A percentile compares a stretch with the other conserved stretches of the same genome.
phyloP scores from a whole-genome alignment of 2,113 vertebrate genomes.

The Aptenodytes forsteri region DNA sequence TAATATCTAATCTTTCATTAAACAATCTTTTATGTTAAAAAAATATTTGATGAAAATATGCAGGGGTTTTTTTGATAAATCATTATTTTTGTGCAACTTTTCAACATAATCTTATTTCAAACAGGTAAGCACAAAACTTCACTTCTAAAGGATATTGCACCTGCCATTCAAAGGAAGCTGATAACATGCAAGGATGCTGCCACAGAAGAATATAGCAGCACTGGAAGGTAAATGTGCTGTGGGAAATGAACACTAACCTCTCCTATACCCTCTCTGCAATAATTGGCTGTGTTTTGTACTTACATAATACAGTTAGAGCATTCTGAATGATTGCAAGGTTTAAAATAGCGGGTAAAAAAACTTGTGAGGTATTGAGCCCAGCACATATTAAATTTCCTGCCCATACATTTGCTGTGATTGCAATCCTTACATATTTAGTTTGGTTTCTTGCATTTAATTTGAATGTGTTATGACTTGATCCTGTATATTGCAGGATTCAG shows the following conservation, averaged over 20 bases:
- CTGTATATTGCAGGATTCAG: not conserved
- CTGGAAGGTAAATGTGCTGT: conserved; percentile 76
- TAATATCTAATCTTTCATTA: not conserved
- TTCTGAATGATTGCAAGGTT: not conserved
- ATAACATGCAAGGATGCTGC: conserved; percentile 61
- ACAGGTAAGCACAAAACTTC: conserved; percentile 69
- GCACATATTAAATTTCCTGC: not conserved
- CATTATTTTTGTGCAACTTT: not conserved
- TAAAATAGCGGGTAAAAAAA: not conserved
- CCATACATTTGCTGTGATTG: not conserved
- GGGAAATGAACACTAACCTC: not conserved
- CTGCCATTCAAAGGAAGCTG: conserved; percentile 77
- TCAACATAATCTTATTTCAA: conserved; percentile 21
- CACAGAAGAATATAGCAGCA: conserved; percentile 51
- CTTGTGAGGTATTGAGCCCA: not conserved
- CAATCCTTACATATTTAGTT: not conserved
- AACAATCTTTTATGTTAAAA: not conserved
- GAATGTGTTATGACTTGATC: not conserved
- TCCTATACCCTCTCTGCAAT: not conserved
- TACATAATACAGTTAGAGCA: accelerated
- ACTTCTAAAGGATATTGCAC: conserved; percentile 73
- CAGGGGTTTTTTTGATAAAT: not conserved
- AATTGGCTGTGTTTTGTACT: not conserved
- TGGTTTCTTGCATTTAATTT: not conserved
- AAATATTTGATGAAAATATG: not conserved